Percentiles rank a stretch among this genome's conserved stretches.
These are phyloP conservation scores for Mimumesa dahlbomi DNA, from an alignment of 2,888 invertebrate genomes.

Conservation along the genomic window DNA sequence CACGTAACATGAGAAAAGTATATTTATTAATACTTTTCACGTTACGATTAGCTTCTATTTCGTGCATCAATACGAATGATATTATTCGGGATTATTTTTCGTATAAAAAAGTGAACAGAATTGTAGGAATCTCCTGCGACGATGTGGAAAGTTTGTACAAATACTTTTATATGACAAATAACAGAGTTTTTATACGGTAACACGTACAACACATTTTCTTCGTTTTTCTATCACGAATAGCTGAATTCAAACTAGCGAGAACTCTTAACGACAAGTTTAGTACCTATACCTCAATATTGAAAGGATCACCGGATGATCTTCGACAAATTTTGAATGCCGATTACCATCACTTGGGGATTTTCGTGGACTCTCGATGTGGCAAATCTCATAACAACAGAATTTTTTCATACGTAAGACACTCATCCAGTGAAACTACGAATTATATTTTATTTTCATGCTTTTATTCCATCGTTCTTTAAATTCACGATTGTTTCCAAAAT, in stretches of 20 bases:
- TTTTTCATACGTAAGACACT: slow-evolving; percentile 41
- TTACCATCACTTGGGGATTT: slow-evolving; percentile 50
- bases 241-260: slow-evolving; percentile 41
- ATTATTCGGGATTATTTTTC: slow-evolving; percentile 61
- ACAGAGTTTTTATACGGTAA: no score
- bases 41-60: neutral
- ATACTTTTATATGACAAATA: neutral
- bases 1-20: neutral
- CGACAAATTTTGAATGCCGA: slow-evolving; percentile 36
- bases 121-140: slow-evolving; percentile 65
- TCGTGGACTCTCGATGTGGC: slow-evolving; percentile 49
- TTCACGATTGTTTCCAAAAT: no score
- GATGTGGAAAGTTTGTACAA: slow-evolving; percentile 51
- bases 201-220: no score
- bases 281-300: slow-evolving; percentile 34
- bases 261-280: slow-evolving; percentile 34
- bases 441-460: neutral
- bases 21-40: no score
- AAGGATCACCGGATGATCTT: neutral
- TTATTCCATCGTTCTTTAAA: no score
- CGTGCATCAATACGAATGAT: slow-evolving; percentile 11
- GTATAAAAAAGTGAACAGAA: slow-evolving; percentile 52
- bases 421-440: neutral
- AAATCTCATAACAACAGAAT: slow-evolving; percentile 26
- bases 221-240: slow-evolving; percentile 21